A percentile compares a stretch with the other conserved stretches of the same genome.
phyloP scores from a whole-genome alignment of 2,888 invertebrate genomes.

The Epicampocera succincta region DNA sequence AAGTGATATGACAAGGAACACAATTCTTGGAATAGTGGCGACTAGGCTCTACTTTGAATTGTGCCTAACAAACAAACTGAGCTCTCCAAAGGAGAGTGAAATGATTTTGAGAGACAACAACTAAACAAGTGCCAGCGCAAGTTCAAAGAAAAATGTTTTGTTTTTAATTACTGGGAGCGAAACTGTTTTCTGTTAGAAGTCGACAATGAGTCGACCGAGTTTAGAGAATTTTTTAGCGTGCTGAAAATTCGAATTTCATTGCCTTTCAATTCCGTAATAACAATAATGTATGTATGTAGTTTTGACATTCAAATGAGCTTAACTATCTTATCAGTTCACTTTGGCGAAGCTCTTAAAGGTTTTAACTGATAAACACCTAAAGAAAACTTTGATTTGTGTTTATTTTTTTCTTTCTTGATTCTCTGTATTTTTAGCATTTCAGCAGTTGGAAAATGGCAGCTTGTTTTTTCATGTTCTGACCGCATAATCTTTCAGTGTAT shows the following conservation, averaged over 20 bases:
- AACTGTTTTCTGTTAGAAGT: no score
- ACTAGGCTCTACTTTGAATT: no score
- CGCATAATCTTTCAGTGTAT: conserved; percentile 33
- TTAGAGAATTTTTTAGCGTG: neutral
- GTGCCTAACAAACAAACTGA: no score
- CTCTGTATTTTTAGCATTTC: neutral
- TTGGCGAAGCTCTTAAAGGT: conserved; percentile 34
- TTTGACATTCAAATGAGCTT: conserved; percentile 58
- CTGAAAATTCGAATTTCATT: conserved; percentile 11
- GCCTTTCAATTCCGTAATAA: neutral
- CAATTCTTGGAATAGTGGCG: no score
- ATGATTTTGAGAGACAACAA: no score
- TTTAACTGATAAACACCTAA: conserved; percentile 62
- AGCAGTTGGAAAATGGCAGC: conserved; percentile 11
- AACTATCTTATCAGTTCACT: conserved; percentile 62
- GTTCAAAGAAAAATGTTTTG: neutral
- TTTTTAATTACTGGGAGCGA: no score
- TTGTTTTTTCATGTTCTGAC: conserved; percentile 32
- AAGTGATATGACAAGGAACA: no score
- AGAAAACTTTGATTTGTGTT: conserved; percentile 29
- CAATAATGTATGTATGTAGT: neutral
- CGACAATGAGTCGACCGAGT: no score
- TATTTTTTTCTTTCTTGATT: conserved; percentile 23
- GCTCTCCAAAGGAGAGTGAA: no score
- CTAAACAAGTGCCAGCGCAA: no score